phyloP scores from a whole-genome alignment of 2,797 vertebrate genomes.

The Typhlichthys subterraneus region DNA sequence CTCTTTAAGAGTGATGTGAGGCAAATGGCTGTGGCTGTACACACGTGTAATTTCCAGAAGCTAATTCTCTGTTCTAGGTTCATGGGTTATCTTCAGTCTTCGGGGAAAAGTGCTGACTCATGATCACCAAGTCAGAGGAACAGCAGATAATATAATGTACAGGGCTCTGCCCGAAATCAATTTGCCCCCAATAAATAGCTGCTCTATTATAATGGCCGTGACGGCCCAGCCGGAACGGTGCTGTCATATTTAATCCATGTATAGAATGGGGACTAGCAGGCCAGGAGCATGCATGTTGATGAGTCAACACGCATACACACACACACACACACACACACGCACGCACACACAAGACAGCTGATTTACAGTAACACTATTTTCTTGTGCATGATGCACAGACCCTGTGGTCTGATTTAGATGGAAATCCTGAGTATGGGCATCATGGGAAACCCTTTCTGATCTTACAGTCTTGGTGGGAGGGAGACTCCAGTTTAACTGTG shows the following conservation, averaged over 20 bases:
- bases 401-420: no score
- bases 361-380: no score
- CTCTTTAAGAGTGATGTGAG: slow-evolving; percentile 31
- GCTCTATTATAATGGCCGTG: slow-evolving; percentile 56
- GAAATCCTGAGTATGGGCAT: no score
- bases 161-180: slow-evolving; percentile 60
- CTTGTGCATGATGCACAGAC: no score
- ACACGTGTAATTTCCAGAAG: slow-evolving; percentile 37
- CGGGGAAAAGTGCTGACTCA: slow-evolving; percentile 53
- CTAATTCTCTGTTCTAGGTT: slow-evolving; percentile 34
- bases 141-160: slow-evolving; percentile 68
- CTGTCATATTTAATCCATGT: slow-evolving; percentile 56
- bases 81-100: slow-evolving; percentile 36
- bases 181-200: slow-evolving; percentile 58
- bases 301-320: background rate
- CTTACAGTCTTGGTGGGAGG: slow-evolving; percentile 25
- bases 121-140: slow-evolving; percentile 41
- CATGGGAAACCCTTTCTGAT: slow-evolving; percentile 37
- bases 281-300: background rate
- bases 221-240: slow-evolving; percentile 46
- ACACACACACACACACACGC: background rate
- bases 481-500: slow-evolving; percentile 37
- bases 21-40: slow-evolving; percentile 25
- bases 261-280: slow-evolving; percentile 15
- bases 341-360: background rate